phyloP scores from a whole-genome alignment of 23 tunicate species.

The Styela plicata region DNA sequence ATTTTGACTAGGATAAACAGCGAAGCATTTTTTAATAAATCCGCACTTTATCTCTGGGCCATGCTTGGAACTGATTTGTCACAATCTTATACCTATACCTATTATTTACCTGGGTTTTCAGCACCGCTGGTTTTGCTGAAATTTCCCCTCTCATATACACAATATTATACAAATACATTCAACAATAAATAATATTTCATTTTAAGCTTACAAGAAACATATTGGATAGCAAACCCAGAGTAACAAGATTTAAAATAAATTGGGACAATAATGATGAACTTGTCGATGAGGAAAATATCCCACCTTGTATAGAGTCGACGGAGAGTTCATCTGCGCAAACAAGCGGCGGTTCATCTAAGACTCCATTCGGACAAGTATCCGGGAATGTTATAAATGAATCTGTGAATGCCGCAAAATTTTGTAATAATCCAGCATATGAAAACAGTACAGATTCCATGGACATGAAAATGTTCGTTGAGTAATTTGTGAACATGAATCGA shows the following conservation, averaged over 20 bases:
- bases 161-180: no score
- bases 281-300: conserved; percentile 12
- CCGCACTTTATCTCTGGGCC: no score
- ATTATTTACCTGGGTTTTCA: no score
- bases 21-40: no score
- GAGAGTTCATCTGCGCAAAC: neutral
- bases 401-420: neutral
- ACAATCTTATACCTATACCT: no score
- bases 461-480: conserved; percentile 32
- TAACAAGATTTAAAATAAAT: conserved; percentile 89
- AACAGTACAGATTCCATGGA: conserved; percentile 31
- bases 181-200: no score
- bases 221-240: conserved; percentile 78
- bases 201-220: conserved; percentile 82
- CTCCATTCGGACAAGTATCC: neutral
- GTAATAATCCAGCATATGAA: conserved; percentile 11
- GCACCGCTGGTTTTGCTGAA: no score
- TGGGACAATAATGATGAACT: conserved; percentile 69
- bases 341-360: neutral
- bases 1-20: no score
- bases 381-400: neutral
- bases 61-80: no score
- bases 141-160: no score
- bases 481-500: neutral
- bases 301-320: neutral